A percentile compares a stretch with the other conserved stretches of the same genome.
phyloP scores from a whole-genome alignment of 2,113 vertebrate genomes.

The Caranx melampygus region DNA sequence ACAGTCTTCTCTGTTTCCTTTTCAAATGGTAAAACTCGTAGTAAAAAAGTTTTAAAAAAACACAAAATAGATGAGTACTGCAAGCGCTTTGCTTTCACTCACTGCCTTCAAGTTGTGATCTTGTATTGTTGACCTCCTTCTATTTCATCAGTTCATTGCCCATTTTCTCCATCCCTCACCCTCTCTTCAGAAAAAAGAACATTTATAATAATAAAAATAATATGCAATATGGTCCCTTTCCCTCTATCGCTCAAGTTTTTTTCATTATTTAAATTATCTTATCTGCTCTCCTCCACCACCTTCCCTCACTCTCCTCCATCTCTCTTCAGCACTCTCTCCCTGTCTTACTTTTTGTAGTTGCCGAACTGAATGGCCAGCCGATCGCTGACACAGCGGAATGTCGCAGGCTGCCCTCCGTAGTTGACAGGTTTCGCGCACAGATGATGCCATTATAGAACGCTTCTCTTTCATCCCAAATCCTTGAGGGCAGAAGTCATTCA shows the following conservation, averaged over 20 bases:
- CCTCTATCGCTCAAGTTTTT: slow-evolving; percentile 47
- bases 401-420: slow-evolving; percentile 91
- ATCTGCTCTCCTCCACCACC: slow-evolving; percentile 36
- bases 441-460: slow-evolving; percentile 91
- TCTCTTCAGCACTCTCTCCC: slow-evolving; percentile 1
- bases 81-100: slow-evolving; percentile 47
- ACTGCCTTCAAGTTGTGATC: slow-evolving; percentile 67
- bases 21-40: slow-evolving; percentile 41
- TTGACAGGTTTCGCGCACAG: slow-evolving; percentile 90
- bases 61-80: slow-evolving; percentile 36
- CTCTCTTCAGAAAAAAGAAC: slow-evolving; percentile 21
- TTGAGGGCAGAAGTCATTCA: slow-evolving; percentile 89
- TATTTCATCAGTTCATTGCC: slow-evolving; percentile 50
- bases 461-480: slow-evolving; percentile 89
- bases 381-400: slow-evolving; percentile 90
- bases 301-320: slow-evolving; percentile 35
- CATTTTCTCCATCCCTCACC: slow-evolving; percentile 32
- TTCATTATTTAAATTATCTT: slow-evolving; percentile 65
- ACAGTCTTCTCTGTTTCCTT: slow-evolving; percentile 28
- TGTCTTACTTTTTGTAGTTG: slow-evolving; percentile 91
- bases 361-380: slow-evolving; percentile 91
- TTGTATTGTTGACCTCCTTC: slow-evolving; percentile 43
- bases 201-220: slow-evolving; percentile 39
- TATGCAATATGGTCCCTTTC: slow-evolving; percentile 44
- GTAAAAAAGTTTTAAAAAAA: slow-evolving; percentile 30